phyloP scores from a whole-genome alignment of 2,797 vertebrate species.

The Trichosurus vulpecula region DNA sequence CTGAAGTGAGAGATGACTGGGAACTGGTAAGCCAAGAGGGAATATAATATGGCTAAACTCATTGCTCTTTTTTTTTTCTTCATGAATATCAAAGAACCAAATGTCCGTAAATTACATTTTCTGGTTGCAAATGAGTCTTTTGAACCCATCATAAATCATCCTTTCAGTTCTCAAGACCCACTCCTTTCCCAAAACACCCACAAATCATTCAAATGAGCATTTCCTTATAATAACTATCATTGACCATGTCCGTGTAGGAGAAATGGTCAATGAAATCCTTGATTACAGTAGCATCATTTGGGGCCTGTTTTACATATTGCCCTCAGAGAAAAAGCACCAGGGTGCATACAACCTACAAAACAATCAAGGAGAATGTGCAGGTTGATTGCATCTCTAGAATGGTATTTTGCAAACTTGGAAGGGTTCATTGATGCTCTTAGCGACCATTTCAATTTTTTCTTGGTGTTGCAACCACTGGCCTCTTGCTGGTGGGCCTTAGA shows the following conservation, averaged over 20 bases:
- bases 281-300: not conserved
- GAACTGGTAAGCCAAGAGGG: not conserved
- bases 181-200: constrained; percentile 54
- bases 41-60: not conserved
- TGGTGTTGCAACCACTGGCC: not conserved
- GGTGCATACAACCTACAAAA: not conserved
- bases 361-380: not conserved
- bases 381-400: not conserved
- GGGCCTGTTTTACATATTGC: not conserved
- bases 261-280: not conserved
- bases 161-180: constrained; percentile 58
- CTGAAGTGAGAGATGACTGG: constrained; percentile 39
- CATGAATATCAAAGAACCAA: constrained; percentile 61
- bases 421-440: constrained; percentile 11
- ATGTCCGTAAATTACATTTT: constrained; percentile 72
- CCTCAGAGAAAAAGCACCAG: not conserved
- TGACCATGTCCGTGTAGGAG: not conserved
- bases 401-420: not conserved
- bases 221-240: constrained; percentile 37
- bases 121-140: constrained; percentile 68
- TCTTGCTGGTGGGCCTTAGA: not conserved
- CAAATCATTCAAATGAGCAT: constrained; percentile 55
- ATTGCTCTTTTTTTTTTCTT: constrained; percentile 16
- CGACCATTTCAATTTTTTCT: not conserved
- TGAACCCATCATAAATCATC: constrained; percentile 60